Percentiles rank a stretch among this genome's conserved stretches.
These are phyloP conservation scores for Polydrusus cervinus DNA, from an alignment of 2,888 invertebrate genomes.

Conservation along the genomic window DNA sequence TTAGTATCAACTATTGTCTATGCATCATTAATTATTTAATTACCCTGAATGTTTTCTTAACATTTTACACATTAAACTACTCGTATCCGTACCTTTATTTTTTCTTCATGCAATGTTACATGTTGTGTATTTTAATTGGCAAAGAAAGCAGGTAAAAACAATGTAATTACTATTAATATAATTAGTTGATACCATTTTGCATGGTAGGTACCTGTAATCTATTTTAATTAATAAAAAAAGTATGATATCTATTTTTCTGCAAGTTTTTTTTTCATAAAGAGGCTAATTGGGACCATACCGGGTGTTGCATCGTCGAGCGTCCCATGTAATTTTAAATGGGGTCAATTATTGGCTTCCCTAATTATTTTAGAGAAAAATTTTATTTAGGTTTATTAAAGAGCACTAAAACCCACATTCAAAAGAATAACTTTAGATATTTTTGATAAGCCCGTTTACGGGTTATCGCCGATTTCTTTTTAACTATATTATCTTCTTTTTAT, in stretches of 20 bases:
- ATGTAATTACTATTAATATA: background rate
- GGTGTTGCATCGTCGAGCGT: no score
- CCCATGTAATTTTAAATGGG: no score
- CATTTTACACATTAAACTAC: background rate
- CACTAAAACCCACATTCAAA: no score
- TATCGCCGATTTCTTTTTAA: no score
- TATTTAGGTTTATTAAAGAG: no score
- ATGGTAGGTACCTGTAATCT: constrained; percentile 1
- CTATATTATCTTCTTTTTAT: no score
- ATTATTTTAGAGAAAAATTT: no score
- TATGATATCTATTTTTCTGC: background rate
- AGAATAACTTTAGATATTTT: no score
- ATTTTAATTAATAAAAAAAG: background rate
- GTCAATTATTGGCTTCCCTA: no score
- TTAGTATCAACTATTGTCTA: background rate
- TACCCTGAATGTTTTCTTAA: background rate
- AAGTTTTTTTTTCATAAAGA: no score
- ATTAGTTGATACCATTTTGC: background rate
- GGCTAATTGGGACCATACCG: no score
- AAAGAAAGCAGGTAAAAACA: background rate
- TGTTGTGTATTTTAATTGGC: background rate
- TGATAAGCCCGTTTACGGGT: no score
- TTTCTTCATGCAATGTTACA: background rate
- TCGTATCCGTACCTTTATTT: background rate
- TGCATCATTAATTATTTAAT: background rate